Percentiles rank a stretch among this genome's conserved stretches.
Evolutionary conservation across 2,888 invertebrate genomes (phyloP).

Genomic region (Tortricodes alternella): DNA sequence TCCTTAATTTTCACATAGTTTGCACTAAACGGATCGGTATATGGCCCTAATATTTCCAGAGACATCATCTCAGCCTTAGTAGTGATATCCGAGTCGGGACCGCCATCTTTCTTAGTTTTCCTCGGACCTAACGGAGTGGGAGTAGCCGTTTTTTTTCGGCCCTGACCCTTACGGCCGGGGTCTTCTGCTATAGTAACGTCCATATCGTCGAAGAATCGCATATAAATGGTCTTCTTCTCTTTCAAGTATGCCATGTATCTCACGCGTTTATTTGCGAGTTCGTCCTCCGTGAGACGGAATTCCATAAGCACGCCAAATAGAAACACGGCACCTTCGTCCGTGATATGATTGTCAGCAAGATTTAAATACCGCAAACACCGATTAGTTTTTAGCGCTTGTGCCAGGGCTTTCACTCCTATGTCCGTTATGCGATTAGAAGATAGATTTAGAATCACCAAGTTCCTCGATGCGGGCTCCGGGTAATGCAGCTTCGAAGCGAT

Average conservation of each 20-base stretch:
- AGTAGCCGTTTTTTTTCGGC: constrained; percentile 32
- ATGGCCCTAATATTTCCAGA: constrained; percentile 44
- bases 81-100: constrained; percentile 33
- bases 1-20: constrained; percentile 36
- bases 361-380: constrained; percentile 63
- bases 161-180: constrained; percentile 34
- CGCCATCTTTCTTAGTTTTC: constrained; percentile 23
- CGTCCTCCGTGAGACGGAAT: constrained; percentile 49
- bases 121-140: constrained; percentile 31
- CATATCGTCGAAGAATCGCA: constrained; percentile 33
- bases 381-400: constrained; percentile 55
- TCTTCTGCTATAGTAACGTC: constrained; percentile 35
- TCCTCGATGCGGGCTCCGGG: constrained; percentile 42
- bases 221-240: constrained; percentile 31
- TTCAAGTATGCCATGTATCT: constrained; percentile 38
- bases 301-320: constrained; percentile 51
- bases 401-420: constrained; percentile 52
- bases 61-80: constrained; percentile 43
- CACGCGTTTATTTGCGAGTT: constrained; percentile 42
- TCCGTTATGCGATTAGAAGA: constrained; percentile 63
- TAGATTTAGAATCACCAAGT: constrained; percentile 53
- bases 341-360: constrained; percentile 56
- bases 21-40: constrained; percentile 46
- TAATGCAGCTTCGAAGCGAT: constrained; percentile 46
- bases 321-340: constrained; percentile 49